phyloP scores from a whole-genome alignment of 2,888 invertebrate species.

The Aelia acuminata region DNA sequence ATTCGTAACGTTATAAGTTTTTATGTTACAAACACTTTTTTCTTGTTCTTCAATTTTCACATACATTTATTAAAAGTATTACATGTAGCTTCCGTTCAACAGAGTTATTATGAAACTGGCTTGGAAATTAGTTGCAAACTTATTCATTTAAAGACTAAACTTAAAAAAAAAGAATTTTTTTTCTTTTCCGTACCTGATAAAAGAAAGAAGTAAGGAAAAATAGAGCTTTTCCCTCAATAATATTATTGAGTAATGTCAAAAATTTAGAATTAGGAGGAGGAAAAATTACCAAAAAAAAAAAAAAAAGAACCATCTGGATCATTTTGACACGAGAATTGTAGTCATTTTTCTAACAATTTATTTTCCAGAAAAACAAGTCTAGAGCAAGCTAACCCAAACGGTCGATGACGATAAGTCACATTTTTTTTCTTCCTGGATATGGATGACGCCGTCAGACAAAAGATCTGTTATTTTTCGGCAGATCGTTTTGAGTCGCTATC shows the following conservation, averaged over 20 bases:
- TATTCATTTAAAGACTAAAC: too few species aligned
- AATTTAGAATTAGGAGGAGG: too few species aligned
- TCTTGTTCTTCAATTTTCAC: too few species aligned
- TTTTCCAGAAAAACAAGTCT: constrained; percentile 19
- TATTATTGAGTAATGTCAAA: not conserved
- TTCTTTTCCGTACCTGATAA: too few species aligned
- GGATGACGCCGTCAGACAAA: constrained; percentile 35
- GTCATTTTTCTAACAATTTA: constrained; percentile 20
- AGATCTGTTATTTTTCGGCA: constrained; percentile 26
- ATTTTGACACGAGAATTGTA: not conserved
- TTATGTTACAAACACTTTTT: too few species aligned
- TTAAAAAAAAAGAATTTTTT: too few species aligned
- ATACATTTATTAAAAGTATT: too few species aligned
- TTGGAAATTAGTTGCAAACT: too few species aligned
- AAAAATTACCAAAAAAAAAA: not conserved
- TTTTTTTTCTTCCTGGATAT: constrained; percentile 37
- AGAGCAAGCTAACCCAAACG: not conserved
- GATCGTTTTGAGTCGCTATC: constrained; percentile 5
- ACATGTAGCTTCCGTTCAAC: too few species aligned
- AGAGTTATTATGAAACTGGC: too few species aligned
- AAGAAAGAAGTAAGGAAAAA: too few species aligned
- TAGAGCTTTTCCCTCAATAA: not conserved
- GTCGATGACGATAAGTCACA: constrained; percentile 19
- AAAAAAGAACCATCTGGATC: not conserved
- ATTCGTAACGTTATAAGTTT: too few species aligned